phyloP scores from a whole-genome alignment of 2,797 vertebrate species.

The Myripristis jacobus region DNA sequence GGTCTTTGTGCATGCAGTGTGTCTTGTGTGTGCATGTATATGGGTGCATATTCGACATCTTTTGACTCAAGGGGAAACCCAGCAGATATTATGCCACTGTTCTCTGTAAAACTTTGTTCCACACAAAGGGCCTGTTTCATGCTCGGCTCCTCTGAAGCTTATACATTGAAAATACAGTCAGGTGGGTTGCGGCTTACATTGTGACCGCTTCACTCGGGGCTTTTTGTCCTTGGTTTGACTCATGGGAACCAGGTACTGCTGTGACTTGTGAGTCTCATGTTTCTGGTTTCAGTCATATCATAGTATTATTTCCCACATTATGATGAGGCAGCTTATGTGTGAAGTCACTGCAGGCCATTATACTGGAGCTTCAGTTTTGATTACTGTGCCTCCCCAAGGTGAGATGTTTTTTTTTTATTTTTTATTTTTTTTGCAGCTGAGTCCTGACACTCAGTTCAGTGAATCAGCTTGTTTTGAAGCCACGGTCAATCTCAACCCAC shows the following conservation, averaged over 20 bases:
- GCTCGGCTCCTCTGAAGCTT: slow-evolving; percentile 67
- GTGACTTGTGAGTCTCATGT: slow-evolving; percentile 56
- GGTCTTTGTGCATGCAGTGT: slow-evolving; percentile 45
- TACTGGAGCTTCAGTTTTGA: slow-evolving; percentile 9
- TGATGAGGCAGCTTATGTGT: slow-evolving; percentile 29
- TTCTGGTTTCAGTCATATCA: slow-evolving; percentile 61
- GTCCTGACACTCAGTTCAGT: background rate
- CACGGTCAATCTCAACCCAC: slow-evolving; percentile 9
- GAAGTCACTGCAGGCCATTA: slow-evolving; percentile 43
- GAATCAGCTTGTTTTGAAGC: slow-evolving; percentile 15
- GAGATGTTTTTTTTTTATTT: slow-evolving; percentile 19
- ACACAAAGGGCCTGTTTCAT: slow-evolving; percentile 74
- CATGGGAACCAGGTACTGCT: slow-evolving; percentile 72
- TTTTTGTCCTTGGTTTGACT: slow-evolving; percentile 73
- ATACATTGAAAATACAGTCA: slow-evolving; percentile 67
- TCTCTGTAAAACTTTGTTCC: slow-evolving; percentile 69
- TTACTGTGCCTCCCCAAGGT: slow-evolving; percentile 33
- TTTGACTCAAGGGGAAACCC: slow-evolving; percentile 67
- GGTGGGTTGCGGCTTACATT: slow-evolving; percentile 64
- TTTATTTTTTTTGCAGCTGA: slow-evolving; percentile 21
- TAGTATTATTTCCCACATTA: slow-evolving; percentile 47
- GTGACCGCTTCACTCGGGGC: slow-evolving; percentile 51
- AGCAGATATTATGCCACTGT: slow-evolving; percentile 63
- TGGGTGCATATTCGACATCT: slow-evolving; percentile 47
- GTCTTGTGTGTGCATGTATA: slow-evolving; percentile 26